Evolutionary conservation across 2,888 invertebrate species (phyloP).

Genomic region (Orthonevra nobilis): DNA sequence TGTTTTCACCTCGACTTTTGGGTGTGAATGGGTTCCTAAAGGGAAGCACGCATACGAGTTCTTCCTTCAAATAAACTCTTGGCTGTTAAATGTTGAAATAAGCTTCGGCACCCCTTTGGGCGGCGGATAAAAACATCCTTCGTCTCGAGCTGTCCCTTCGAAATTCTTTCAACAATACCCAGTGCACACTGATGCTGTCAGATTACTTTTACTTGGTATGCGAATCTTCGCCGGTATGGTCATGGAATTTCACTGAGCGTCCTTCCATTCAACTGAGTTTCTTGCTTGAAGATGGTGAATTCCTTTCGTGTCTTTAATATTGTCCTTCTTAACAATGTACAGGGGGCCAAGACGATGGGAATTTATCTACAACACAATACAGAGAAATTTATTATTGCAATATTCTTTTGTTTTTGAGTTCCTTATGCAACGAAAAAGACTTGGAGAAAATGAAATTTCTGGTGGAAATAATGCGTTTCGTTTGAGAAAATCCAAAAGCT

Average conservation of each 20-base stretch:
- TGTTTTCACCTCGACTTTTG: constrained; percentile 11
- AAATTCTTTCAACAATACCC: too few species aligned
- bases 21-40: not conserved
- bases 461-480: too few species aligned
- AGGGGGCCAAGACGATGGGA: not conserved
- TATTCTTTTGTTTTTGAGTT: too few species aligned
- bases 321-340: constrained; percentile 2
- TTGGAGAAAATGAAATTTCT: too few species aligned
- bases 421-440: too few species aligned
- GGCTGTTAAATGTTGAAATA: too few species aligned
- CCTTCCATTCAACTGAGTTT: too few species aligned
- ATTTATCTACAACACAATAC: not conserved
- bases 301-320: not conserved
- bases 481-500: too few species aligned
- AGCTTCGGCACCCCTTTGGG: not conserved
- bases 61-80: constrained; percentile 18
- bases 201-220: not conserved
- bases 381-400: too few species aligned
- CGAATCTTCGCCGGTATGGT: not conserved
- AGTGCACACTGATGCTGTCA: not conserved
- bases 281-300: too few species aligned
- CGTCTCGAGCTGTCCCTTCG: constrained; percentile 4
- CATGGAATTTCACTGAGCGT: constrained; percentile 19
- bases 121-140: not conserved
- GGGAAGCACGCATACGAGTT: constrained; percentile 1